A percentile compares a stretch with the other conserved stretches of the same genome.
These are phyloP conservation scores for Peribatodes rhomboidaria DNA, from an alignment of 2,888 invertebrate species.

Conservation along the genomic window DNA sequence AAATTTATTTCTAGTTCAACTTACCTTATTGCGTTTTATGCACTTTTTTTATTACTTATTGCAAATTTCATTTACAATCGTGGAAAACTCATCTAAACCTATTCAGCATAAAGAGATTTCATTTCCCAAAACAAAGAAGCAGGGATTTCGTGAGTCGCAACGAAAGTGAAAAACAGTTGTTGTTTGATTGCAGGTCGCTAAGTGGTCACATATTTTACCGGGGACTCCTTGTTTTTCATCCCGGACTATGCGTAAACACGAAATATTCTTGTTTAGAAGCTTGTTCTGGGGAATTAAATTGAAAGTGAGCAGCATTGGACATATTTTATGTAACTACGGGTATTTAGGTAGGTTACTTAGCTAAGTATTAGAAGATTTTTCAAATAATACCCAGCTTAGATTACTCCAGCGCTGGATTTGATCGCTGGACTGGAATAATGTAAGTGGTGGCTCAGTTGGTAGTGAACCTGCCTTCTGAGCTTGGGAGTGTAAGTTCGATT, in stretches of 20 bases:
- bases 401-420: too few relatives aligned
- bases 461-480: too few relatives aligned
- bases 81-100: background rate
- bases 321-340: background rate
- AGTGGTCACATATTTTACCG: conserved; percentile 84
- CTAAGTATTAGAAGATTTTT: too few relatives aligned
- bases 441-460: too few relatives aligned
- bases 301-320: background rate
- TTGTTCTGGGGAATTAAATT: conserved; percentile 14
- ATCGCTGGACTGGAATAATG: too few relatives aligned
- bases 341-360: too few relatives aligned
- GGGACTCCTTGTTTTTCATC: conserved; percentile 73
- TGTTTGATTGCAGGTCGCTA: conserved; percentile 84
- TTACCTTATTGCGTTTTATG: too few relatives aligned
- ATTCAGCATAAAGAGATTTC: conserved; percentile 18
- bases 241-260: conserved; percentile 30
- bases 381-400: too few relatives aligned
- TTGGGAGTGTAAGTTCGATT: too few relatives aligned
- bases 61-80: background rate
- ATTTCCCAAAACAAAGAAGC: conserved; percentile 48
- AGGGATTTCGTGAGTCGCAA: conserved; percentile 52
- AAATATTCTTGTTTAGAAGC: conserved; percentile 19
- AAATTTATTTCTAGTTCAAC: too few relatives aligned
- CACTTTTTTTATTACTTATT: too few relatives aligned
- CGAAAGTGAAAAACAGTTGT: conserved; percentile 73